Conservation (phyloP, 2,888 invertebrate species). For the Diploptera punctata region DNA sequence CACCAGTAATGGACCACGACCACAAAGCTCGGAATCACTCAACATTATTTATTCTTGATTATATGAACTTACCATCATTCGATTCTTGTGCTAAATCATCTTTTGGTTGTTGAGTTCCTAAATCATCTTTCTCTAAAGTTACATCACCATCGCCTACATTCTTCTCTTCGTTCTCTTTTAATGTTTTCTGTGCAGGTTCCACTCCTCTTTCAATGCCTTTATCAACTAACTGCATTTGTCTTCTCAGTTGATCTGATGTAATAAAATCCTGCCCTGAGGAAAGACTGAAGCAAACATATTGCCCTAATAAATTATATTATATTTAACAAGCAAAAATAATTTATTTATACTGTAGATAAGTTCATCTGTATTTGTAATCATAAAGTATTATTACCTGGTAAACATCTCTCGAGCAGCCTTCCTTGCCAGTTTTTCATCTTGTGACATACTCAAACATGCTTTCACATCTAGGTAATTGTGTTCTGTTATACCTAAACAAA, state of each 20-base stretch:
- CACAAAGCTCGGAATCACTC: no score
- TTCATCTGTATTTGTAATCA: no score
- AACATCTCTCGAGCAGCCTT: constrained; percentile 89
- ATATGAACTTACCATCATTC: neutral
- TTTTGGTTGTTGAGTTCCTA: neutral
- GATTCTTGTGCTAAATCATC: neutral
- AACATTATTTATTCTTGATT: no score
- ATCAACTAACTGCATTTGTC: constrained; percentile 58
- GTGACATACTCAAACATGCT: constrained; percentile 82
- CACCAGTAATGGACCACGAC: no score
- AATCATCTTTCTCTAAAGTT: neutral
- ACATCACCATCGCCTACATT: neutral
- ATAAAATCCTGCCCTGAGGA: constrained; percentile 88
- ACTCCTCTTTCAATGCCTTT: constrained; percentile 53
- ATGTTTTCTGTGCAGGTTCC: neutral
- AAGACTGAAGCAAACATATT: no score
- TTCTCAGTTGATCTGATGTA: constrained; percentile 81
- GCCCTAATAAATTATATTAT: no score
- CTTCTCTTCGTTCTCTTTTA: neutral
- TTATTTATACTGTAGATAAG: no score
- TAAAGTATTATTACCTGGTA: constrained; percentile 72
- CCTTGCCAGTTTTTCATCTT: constrained; percentile 86
- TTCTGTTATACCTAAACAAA: constrained; percentile 74
- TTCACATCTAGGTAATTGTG: constrained; percentile 76
- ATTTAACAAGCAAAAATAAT: no score